Base-by-base conservation (phyloP, 2,888 invertebrate species). In the Agrilus biguttatus region DNA sequence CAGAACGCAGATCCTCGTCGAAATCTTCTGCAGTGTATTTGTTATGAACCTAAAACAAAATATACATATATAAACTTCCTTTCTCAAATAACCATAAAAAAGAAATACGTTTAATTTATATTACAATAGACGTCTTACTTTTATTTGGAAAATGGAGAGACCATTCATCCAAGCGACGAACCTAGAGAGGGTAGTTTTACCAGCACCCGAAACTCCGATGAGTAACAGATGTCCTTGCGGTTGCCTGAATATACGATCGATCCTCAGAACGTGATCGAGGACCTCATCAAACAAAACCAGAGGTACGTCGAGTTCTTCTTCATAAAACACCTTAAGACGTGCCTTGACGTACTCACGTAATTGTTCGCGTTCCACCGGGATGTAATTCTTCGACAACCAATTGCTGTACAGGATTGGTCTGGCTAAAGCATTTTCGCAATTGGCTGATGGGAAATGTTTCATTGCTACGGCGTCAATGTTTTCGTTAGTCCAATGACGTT, bases 141-240 rank as follows among this genome's bases (percentile, higher is more conserved):
- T 95, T 53, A 98, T 96, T 74, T 98, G 97, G 80, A 97, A 98
- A 46, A 98, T 95, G 52, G 90, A 91, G 33, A 99, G 75, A 7
- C 98, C 98, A 66, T 99, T 99, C 88, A 99, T 93, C 96, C 98
- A 99, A 39, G 98, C 98, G 32, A 99, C 98, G 67, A 99, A 99
- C 52, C 98, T 78, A 21, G 97, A 97, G 53, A 98, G 77, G 8
- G 98, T 99, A 1, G 98, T 99, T 71, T 99, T 99, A 52, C 98
- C 98, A 51, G 97, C 93, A 37, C 98, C 98, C 41, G 96, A 96
- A 6, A 97, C 97, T 51, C 98, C 98, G 59, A 99, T 99, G 7
- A 99, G 75, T 55, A 99, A 69, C 53, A 98, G 68, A 69, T 99
- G 98, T 43, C 98, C 98, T 65, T 99, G 97, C 7, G 96, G 96